Percentiles rank a stretch among this genome's conserved stretches.
These are phyloP conservation scores for Caenorhabditis latens DNA, from an alignment of 1,140 invertebrate genomes.

Conservation along the genomic window DNA sequence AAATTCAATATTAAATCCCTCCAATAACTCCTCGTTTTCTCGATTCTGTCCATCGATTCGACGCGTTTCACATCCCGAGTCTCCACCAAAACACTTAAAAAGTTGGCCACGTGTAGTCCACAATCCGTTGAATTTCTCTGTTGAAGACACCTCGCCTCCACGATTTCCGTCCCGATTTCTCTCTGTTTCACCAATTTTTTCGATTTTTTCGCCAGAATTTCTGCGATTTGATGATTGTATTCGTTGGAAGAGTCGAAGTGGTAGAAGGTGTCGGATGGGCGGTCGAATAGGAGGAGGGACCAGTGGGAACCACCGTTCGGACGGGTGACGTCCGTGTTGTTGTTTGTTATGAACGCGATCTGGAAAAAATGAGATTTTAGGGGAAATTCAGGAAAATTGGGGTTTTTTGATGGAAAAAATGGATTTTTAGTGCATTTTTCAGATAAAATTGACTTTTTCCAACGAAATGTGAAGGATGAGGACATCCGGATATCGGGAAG, in stretches of 20 bases:
- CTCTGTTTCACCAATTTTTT: neutral
- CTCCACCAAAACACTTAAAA: neutral
- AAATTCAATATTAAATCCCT: conserved; percentile 20
- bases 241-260: neutral
- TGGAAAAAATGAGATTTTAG: neutral
- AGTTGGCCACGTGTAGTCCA: conserved; percentile 52
- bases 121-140: conserved; percentile 57
- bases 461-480: too few species aligned
- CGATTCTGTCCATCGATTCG: neutral
- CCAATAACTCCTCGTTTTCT: neutral
- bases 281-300: conserved; percentile 9
- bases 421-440: too few species aligned
- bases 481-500: too few species aligned
- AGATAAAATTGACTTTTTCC: too few species aligned
- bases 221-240: neutral
- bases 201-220: neutral
- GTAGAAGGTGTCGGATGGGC: neutral
- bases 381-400: too few species aligned
- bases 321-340: conserved; percentile 25
- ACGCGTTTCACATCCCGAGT: neutral
- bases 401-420: too few species aligned
- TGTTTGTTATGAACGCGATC: conserved; percentile 51
- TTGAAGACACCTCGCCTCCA: neutral
- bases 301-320: conserved; percentile 55
- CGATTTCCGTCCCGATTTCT: neutral